Base-by-base conservation (phyloP, 2,797 vertebrate genomes). In the Sebastes vulpes region DNA sequence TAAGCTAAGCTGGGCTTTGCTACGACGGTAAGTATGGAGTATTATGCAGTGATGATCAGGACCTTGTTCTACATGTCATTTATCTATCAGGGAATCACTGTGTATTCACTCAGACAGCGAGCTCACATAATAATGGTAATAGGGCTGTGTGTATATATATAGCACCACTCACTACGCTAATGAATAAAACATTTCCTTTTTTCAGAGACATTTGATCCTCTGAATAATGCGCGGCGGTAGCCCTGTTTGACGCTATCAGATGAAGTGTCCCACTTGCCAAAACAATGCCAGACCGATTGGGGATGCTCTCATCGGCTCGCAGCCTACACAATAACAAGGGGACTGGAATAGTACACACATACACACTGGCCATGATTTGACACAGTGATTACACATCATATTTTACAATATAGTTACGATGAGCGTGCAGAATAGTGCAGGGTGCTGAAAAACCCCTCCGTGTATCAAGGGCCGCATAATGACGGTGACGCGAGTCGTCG, bases 141-240 rank as follows among this genome's bases (percentile, higher is more conserved):
- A 52, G 3, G 16, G 46, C 46, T 48, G 46, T 67, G 54, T 70
- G 1, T 23, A 35, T 28, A 32, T 21, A 67, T 72, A 76, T 42
- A 72, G 50, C 67, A 74, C 25, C 83, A 63, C 60, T 88, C 65
- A 61, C 68, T 66, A 29, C 6, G 28, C 73, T 79, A 42, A 91
- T 94, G 82, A 92, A 94, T 95, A 92, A 93, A 92, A 92, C 89
- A 92, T 93, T 25, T 60, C 6, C 38, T 76, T 78, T 64, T 65
- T 76, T 42, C 25, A 35, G 31, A 80, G 57, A 75, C 73, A 76
- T 85, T 78, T 77, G 85, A 89, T 80, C 63, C 61, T 77, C 71
- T 75, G 79, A 87, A 84, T 87, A 84, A 83, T 77, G 73, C 69
- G 69, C 6, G 18, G 16, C 4, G 38, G 57, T 60, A 66, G 77